Conservation (phyloP, 1,140 invertebrate genomes). For the Neodiprion fabricii region DNA sequence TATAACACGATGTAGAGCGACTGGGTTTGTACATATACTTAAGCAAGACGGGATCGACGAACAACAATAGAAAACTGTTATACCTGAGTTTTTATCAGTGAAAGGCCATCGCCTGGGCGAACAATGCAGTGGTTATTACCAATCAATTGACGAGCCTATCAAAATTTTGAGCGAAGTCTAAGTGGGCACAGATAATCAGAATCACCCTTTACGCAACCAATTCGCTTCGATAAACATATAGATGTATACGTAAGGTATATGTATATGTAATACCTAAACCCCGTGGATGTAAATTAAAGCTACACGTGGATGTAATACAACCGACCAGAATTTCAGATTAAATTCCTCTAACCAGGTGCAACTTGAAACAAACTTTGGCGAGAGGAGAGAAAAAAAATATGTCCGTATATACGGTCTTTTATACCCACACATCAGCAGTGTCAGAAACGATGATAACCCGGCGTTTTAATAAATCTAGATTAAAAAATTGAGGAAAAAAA, state of each 20-base stretch:
- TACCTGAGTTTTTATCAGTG: not conserved
- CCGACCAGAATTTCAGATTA: too few species aligned
- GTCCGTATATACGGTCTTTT: too few species aligned
- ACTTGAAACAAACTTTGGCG: too few species aligned
- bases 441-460: not conserved
- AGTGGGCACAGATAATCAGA: not conserved
- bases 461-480: not conserved
- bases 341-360: too few species aligned
- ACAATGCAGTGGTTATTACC: not conserved
- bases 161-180: not conserved
- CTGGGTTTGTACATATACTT: too few species aligned
- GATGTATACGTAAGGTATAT: too few species aligned
- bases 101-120: not conserved
- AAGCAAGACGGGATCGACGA: not conserved
- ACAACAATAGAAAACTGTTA: slow-evolving; percentile 7
- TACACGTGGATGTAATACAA: too few species aligned
- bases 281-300: too few species aligned
- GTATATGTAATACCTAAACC: too few species aligned
- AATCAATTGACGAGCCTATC: not conserved
- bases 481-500: slow-evolving; percentile 1
- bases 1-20: too few species aligned
- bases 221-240: not conserved
- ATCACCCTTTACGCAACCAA: not conserved
- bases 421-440: too few species aligned
- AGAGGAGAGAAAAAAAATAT: too few species aligned